Evolutionary conservation across 1,140 invertebrate genomes (phyloP).

Genomic region (Apis cerana): DNA sequence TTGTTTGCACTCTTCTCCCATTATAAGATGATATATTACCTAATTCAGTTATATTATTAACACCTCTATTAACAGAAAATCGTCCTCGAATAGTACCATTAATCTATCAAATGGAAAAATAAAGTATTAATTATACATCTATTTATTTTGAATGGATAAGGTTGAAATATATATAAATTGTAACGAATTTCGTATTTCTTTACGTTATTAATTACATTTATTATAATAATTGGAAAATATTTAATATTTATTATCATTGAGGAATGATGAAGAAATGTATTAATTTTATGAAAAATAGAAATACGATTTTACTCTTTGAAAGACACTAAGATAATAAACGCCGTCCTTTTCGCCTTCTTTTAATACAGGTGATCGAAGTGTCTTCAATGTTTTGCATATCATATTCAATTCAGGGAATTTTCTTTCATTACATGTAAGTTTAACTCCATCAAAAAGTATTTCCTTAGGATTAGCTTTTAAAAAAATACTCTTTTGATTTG

Average conservation of each 20-base stretch:
- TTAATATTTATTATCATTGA: too few species aligned
- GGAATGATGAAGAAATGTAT: too few species aligned
- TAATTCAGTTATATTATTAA: conserved; percentile 41
- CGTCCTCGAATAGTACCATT: conserved; percentile 58
- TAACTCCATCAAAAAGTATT: conserved; percentile 62
- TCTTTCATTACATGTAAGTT: conserved; percentile 50
- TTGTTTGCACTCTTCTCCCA: conserved; percentile 29
- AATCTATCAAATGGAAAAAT: conserved; percentile 8
- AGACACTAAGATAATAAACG: conserved; percentile 58
- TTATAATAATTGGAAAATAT: too few species aligned
- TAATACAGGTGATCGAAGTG: conserved; percentile 41
- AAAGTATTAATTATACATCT: background rate
- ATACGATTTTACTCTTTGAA: conserved; percentile 51
- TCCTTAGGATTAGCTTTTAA: conserved; percentile 47
- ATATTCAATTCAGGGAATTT: conserved; percentile 53
- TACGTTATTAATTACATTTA: background rate
- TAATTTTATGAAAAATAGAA: background rate
- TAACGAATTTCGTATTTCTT: background rate
- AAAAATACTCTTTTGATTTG: conserved; percentile 52
- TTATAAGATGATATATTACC: conserved; percentile 53
- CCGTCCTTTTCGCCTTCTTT: conserved; percentile 41
- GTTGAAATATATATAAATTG: too few species aligned
- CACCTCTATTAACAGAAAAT: conserved; percentile 58
- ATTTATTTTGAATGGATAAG: too few species aligned
- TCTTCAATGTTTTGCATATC: conserved; percentile 53